phyloP scores from a whole-genome alignment of 2,888 invertebrate species.

The Pristionchus fissidentatus region DNA sequence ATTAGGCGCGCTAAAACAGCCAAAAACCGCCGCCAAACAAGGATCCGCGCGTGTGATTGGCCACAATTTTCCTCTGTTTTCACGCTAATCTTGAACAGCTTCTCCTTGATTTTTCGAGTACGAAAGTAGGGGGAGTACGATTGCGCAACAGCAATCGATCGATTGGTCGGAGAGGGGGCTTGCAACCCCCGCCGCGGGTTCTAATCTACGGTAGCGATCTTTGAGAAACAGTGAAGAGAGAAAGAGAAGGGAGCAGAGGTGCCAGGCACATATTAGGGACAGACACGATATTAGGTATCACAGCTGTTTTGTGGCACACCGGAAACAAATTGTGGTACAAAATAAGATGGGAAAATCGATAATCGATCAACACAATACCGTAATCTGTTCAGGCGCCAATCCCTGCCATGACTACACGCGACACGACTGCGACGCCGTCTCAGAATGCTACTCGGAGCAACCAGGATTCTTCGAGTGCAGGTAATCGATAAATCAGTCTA shows the following conservation, averaged over 20 bases:
- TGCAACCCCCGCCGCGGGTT: not conserved
- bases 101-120: not conserved
- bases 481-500: not conserved
- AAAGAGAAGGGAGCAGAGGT: not conserved
- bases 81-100: no score
- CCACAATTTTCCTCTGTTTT: constrained; percentile 7
- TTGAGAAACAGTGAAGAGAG: constrained; percentile 17
- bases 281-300: no score
- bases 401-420: constrained; percentile 75
- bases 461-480: constrained; percentile 74
- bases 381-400: constrained; percentile 67
- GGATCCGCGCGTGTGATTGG: not conserved
- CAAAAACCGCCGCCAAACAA: not conserved
- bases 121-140: not conserved
- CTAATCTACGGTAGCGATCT: constrained; percentile 23
- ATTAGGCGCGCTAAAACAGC: not conserved
- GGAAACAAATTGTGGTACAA: no score
- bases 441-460: constrained; percentile 72
- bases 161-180: not conserved
- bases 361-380: not conserved
- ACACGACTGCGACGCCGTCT: constrained; percentile 74
- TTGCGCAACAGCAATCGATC: not conserved
- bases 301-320: not conserved
- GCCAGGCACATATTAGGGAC: constrained; percentile 24
- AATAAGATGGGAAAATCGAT: constrained; percentile 15